A percentile compares a stretch with the other conserved stretches of the same genome.
Conservation (phyloP, 2,797 vertebrate species). For the Sebastes trivittatus region DNA sequence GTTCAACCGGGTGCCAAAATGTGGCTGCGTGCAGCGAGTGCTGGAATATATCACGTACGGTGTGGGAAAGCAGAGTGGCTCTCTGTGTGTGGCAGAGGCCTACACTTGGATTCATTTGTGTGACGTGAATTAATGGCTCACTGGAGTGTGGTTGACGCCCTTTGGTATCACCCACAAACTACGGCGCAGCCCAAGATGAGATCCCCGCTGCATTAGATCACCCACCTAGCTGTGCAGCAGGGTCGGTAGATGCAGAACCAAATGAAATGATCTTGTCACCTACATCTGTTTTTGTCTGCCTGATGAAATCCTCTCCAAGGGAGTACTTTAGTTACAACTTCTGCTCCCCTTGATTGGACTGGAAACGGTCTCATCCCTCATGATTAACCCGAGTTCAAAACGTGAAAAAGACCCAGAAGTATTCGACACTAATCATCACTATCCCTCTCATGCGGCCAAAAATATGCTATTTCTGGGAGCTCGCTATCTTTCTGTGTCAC, state of each 20-base stretch:
- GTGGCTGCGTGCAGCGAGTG: constrained; percentile 47
- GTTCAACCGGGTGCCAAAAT: constrained; percentile 66
- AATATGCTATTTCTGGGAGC: constrained; percentile 27
- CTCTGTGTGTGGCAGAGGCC: constrained; percentile 75
- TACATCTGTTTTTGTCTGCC: constrained; percentile 37
- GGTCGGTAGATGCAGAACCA: constrained; percentile 16
- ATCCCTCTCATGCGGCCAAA: constrained; percentile 14
- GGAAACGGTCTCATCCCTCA: constrained; percentile 28
- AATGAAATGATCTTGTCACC: constrained; percentile 53
- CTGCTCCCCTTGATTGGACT: constrained; percentile 32
- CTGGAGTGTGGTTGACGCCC: constrained; percentile 71
- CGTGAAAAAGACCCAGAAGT: constrained; percentile 20
- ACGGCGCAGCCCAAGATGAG: constrained; percentile 45
- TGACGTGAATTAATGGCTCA: constrained; percentile 74
- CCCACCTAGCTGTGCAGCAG: constrained; percentile 48
- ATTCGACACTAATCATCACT: constrained; percentile 18
- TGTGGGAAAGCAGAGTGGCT: constrained; percentile 63
- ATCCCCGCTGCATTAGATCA: constrained; percentile 60
- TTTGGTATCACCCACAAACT: constrained; percentile 65
- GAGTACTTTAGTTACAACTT: constrained; percentile 17
- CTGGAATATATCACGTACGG: constrained; percentile 69
- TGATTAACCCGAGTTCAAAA: constrained; percentile 17
- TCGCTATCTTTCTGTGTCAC: constrained; percentile 49
- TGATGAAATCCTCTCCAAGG: constrained; percentile 38
- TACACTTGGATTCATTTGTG: constrained; percentile 68